A percentile compares a stretch with the other conserved stretches of the same genome.
Conservation (phyloP, 1,140 invertebrate genomes). For the Trypoxylus dichotomus region DNA sequence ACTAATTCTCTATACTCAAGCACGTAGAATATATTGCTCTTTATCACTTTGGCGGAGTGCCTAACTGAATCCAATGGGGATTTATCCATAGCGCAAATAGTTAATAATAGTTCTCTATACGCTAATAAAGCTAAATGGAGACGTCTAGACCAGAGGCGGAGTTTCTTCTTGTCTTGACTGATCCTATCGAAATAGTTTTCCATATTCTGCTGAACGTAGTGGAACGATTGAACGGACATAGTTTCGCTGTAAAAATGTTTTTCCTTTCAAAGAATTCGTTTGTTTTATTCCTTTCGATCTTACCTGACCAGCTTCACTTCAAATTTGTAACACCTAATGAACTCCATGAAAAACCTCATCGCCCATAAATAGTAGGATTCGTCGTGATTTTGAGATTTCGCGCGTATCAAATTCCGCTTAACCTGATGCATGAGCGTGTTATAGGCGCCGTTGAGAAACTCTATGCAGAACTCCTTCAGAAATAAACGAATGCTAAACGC, state of each 20-base stretch:
- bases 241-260: constrained; percentile 78
- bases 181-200: constrained; percentile 90
- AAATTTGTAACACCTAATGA: constrained; percentile 85
- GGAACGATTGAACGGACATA: constrained; percentile 85
- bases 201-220: constrained; percentile 90
- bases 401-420: constrained; percentile 67
- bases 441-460: constrained; percentile 89
- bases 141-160: constrained; percentile 77
- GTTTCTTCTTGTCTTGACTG: constrained; percentile 82
- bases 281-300: too few species aligned
- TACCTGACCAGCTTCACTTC: constrained; percentile 87
- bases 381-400: constrained; percentile 71
- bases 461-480: constrained; percentile 91
- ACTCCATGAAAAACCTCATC: constrained; percentile 96
- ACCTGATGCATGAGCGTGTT: constrained; percentile 87
- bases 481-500: constrained; percentile 81
- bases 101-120: constrained; percentile 72
- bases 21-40: constrained; percentile 92
- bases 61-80: constrained; percentile 67
- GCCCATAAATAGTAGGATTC: constrained; percentile 94
- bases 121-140: constrained; percentile 75
- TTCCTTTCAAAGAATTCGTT: too few species aligned
- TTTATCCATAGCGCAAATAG: constrained; percentile 80
- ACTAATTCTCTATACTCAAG: constrained; percentile 92
- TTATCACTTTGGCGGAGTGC: constrained; percentile 80